Base-by-base conservation (phyloP, 2,888 invertebrate genomes). In the Chouioia cunea region DNA sequence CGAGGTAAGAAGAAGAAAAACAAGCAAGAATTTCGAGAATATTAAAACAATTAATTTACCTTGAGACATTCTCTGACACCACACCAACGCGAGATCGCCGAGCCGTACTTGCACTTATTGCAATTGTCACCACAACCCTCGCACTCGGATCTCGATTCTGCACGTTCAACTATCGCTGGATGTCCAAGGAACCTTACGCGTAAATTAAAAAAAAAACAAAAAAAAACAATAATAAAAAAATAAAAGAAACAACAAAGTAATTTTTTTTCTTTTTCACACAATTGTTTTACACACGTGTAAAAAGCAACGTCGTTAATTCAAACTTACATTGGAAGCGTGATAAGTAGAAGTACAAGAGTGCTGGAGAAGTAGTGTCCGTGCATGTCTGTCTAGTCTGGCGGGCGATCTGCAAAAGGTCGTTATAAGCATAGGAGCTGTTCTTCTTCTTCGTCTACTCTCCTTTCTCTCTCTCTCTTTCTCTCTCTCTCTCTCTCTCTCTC, bases 31-130 rank as follows among this genome's bases (percentile, higher is more conserved):
- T n/a, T n/a, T n/a, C n/a, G n/a, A n/a, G n/a, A n/a, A n/a, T n/a
- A n/a, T n/a, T n/a, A 65, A 20, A 43, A 27, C n/a, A 16, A 16
- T 52, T 12, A 6, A 14, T 15, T 59, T 65, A 80, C 80, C 76
- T 79, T 78, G 65, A 77, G 79, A 70, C 83, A 83, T 64, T 81
- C 78, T 53, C 53, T 59, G 20, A 79, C 66, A 18, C 79, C 79
- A 66, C 83, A 83, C 20, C 69, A 57, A 2, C 68, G 56, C 15
- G 82, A 79, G 23, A 73, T 74, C 2, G 70, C 73, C 10, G 72
- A 65, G 43, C 83, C 83, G 63, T 76, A 82, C 43, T 75, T 63
- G 62, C 83, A 83, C 59, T 77, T 70, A 36, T 79, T 73, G 65
- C 83, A 83, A 1, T 76, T 63, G 16, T 76, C 71, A 16, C 76